phyloP scores from a whole-genome alignment of 2,113 vertebrate species.

The Tiliqua scincoides region DNA sequence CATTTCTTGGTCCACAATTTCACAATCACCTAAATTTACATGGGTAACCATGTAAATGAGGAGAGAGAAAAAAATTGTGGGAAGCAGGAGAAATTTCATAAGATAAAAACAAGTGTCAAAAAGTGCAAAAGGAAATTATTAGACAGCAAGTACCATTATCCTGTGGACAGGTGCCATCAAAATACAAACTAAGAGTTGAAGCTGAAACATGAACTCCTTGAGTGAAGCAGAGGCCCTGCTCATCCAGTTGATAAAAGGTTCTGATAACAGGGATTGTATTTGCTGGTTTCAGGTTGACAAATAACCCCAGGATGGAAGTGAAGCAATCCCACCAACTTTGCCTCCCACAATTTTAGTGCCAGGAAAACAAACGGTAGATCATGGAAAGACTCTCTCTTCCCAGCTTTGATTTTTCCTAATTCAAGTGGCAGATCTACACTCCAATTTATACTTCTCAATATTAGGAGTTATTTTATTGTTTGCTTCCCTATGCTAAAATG shows the following conservation, averaged over 20 bases:
- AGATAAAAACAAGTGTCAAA: not conserved
- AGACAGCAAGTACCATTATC: not conserved
- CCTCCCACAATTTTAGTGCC: not conserved
- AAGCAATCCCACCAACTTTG: not conserved
- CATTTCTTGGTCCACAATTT: conserved; percentile 61
- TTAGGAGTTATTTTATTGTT: not conserved
- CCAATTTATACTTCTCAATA: not conserved
- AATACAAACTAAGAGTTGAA: not conserved
- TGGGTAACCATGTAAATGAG: too few relatives aligned
- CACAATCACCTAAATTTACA: conserved; percentile 56
- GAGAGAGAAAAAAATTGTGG: too few relatives aligned
- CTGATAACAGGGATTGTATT: not conserved
- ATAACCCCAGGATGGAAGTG: not conserved
- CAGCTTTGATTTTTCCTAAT: not conserved
- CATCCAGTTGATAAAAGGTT: not conserved
- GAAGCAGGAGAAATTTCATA: conserved; percentile 14
- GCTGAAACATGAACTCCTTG: not conserved
- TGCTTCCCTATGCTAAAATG: not conserved
- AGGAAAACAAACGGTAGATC: not conserved
- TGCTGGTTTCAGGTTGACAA: not conserved
- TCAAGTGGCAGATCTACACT: not conserved
- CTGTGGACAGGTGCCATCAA: not conserved
- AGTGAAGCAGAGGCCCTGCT: not conserved
- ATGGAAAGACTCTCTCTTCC: not conserved
- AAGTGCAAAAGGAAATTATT: conserved; percentile 9